Evolutionary conservation across 2,888 invertebrate species (phyloP), one percentile per base, ranked within the genome.

Genomic region (Mimachlamys varia): DNA sequence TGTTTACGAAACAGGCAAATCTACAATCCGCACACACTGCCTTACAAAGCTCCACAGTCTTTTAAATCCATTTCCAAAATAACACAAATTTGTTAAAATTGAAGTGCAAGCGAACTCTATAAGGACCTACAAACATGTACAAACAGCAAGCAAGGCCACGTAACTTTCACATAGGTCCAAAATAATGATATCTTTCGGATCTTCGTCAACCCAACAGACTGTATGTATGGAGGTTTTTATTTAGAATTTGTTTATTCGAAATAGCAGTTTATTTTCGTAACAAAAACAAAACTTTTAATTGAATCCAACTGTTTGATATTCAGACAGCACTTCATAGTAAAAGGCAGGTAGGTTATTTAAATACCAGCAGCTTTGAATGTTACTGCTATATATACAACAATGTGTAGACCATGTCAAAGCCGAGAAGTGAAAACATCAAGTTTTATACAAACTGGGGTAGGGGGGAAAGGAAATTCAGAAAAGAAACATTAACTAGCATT

Each of bases 101-200:
- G 76, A 76, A 76, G 76, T 76, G 76, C 76, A 76, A 76, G 33
- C 33, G 27, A 76, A 76, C 33, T 76, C 76, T 22, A 62, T 4
- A 33, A 76, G 76, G 76, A 76, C 76, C 76, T 76, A 76, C 76
- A 76, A 76, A 76, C 76, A 76, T 22, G 12, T 76, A 76, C 76
- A 76, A 76, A 76, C 76, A 76, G 76, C 27, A 76, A 76, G 76
- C 76, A 76, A 76, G 76, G 76, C 76, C 76, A 76, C 76, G 27
- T 27, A 17, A 33, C 76, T 76, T 33, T 76, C 76, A 76, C 22
- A 33, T 33, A 7, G 5, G 76, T 27, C 27, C 76, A 27, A 27
- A 27, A 27, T 17, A 53, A 53, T 53, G 53, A 53, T 33, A 76
- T 15, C 33, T 76, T 33, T 33, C 76, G 27, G 76, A 76, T 76